Evolutionary conservation across 2,797 vertebrate species (phyloP).

Genomic region (Alfaro cultratus): DNA sequence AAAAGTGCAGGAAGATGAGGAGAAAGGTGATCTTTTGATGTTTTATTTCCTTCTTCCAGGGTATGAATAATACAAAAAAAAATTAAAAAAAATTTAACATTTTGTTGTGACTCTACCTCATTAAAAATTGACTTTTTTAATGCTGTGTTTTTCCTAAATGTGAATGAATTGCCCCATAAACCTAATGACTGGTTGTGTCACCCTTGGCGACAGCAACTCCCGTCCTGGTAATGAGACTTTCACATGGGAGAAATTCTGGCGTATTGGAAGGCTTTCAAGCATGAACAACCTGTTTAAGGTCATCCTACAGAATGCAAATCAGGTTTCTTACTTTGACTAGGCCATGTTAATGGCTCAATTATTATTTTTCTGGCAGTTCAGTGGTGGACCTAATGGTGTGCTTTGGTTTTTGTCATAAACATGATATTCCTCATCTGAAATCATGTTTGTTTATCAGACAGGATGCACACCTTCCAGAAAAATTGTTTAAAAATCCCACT

Average conservation of each 20-base stretch:
- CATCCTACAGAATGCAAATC: neutral
- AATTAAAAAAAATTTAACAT: too few species aligned
- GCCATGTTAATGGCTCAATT: neutral
- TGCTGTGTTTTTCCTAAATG: neutral
- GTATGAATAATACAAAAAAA: neutral
- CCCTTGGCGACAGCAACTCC: neutral
- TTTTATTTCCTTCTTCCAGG: neutral
- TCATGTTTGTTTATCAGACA: too few species aligned
- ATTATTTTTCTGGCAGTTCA: neutral
- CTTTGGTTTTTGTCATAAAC: neutral
- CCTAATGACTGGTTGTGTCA: neutral
- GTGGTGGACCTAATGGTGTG: neutral
- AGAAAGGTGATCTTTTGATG: conserved; percentile 2
- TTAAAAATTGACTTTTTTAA: neutral
- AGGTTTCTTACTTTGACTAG: neutral
- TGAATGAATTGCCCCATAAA: neutral
- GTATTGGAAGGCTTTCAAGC: neutral
- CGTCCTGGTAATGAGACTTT: neutral
- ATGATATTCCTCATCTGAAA: neutral
- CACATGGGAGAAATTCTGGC: neutral
- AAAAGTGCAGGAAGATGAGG: conserved; percentile 15
- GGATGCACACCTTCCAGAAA: neutral
- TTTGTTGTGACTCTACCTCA: neutral
- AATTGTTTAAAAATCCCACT: neutral
- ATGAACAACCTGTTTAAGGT: neutral